phyloP scores from a whole-genome alignment of 2,888 invertebrate genomes.

The Danaus chrysippus region DNA sequence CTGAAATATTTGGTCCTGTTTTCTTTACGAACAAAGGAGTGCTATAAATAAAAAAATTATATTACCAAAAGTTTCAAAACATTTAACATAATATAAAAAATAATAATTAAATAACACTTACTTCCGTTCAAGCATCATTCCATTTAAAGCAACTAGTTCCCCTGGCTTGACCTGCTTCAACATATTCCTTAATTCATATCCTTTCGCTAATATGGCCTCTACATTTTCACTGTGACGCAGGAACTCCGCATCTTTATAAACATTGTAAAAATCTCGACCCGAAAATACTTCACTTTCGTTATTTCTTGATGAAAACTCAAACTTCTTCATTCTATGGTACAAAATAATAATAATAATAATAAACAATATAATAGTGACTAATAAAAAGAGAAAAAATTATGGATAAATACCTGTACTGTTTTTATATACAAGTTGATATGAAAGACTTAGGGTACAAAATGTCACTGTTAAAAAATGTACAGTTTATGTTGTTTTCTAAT shows the following conservation, averaged over 20 bases:
- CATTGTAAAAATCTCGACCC: constrained; percentile 38
- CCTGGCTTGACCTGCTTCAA: constrained; percentile 41
- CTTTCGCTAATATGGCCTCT: constrained; percentile 41
- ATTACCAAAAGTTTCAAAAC: not conserved
- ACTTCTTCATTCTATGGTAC: constrained; percentile 35
- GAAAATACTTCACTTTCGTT: constrained; percentile 27
- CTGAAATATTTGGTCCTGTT: constrained; percentile 40
- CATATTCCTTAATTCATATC: constrained; percentile 42
- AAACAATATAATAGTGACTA: no score
- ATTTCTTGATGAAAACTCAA: constrained; percentile 33
- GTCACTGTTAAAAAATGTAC: no score
- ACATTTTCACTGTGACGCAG: constrained; percentile 41
- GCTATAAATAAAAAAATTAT: constrained; percentile 36
- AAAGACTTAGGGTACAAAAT: no score
- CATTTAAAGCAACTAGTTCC: constrained; percentile 30
- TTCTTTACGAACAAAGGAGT: constrained; percentile 47
- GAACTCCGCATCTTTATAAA: constrained; percentile 45
- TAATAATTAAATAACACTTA: constrained; percentile 28
- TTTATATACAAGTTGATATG: no score
- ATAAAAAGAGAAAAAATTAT: no score
- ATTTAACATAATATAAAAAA: not conserved
- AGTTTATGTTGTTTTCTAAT: no score
- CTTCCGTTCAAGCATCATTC: constrained; percentile 38
- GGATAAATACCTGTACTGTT: no score
- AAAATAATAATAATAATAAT: no score